These are phyloP conservation scores for Siderastrea siderea DNA, from an alignment of 92 coral and sea anemone genomes.

Conservation along the genomic window DNA sequence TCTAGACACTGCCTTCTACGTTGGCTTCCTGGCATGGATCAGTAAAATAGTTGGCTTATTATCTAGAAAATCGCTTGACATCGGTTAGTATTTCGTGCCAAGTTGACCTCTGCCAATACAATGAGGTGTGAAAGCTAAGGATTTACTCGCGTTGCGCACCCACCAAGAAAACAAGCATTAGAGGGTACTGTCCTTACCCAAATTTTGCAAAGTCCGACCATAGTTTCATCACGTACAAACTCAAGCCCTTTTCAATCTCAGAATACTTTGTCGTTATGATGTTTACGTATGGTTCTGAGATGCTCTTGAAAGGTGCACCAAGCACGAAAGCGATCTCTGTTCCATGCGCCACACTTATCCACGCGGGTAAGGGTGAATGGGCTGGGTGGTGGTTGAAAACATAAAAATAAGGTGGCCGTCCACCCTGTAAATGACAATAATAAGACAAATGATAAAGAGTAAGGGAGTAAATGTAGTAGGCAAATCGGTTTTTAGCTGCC, in stretches of 20 bases:
- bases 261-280: background rate
- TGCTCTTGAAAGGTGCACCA: background rate
- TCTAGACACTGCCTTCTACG: too few species aligned
- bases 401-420: constrained; percentile 35
- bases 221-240: constrained; percentile 60
- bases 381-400: constrained; percentile 46
- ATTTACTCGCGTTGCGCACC: too few species aligned
- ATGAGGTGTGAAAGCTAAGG: too few species aligned
- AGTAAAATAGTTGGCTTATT: too few species aligned
- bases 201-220: constrained; percentile 90
- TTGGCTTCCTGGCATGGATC: too few species aligned
- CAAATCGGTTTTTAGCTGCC: too few species aligned
- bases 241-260: background rate
- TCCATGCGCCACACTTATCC: constrained; percentile 7
- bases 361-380: constrained; percentile 9
- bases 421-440: background rate
- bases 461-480: background rate
- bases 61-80: too few species aligned
- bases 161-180: too few species aligned
- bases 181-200: constrained; percentile 66
- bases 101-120: too few species aligned
- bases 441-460: too few species aligned
- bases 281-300: background rate
- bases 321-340: constrained; percentile 20
- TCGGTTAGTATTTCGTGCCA: too few species aligned